phyloP scores from a whole-genome alignment of 2,113 vertebrate genomes.

The Lates calcarifer region DNA sequence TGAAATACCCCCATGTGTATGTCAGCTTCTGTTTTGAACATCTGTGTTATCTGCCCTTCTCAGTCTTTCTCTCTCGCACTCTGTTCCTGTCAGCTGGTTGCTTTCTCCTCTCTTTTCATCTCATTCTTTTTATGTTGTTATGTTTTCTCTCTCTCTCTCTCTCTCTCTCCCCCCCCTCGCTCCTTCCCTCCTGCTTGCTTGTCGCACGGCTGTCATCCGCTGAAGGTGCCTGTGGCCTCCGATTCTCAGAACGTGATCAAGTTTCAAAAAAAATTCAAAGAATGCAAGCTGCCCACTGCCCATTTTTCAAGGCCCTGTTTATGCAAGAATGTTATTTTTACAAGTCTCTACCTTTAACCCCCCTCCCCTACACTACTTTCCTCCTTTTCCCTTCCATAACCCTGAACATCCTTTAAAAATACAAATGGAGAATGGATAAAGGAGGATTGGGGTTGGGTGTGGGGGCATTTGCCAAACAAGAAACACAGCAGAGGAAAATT shows the following conservation, averaged over 20 bases:
- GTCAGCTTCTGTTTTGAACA: slow-evolving; percentile 23
- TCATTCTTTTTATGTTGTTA: slow-evolving; percentile 7
- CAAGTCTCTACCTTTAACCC: slow-evolving; percentile 59
- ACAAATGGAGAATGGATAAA: not conserved
- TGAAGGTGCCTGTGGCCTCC: slow-evolving; percentile 50
- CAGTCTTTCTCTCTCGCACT: not conserved
- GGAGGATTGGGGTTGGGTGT: not conserved
- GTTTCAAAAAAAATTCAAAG: slow-evolving; percentile 77
- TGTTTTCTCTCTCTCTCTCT: not conserved
- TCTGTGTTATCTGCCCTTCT: slow-evolving; percentile 21
- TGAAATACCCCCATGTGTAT: slow-evolving; percentile 11
- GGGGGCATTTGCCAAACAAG: slow-evolving; percentile 38
- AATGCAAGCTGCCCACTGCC: slow-evolving; percentile 74
- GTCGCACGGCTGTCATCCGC: slow-evolving; percentile 59
- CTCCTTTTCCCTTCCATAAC: slow-evolving; percentile 33
- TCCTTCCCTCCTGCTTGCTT: not conserved
- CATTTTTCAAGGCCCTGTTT: slow-evolving; percentile 79
- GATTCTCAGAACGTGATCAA: slow-evolving; percentile 71
- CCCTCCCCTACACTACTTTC: slow-evolving; percentile 1
- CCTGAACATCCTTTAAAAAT: slow-evolving; percentile 57
- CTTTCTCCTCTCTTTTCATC: slow-evolving; percentile 36
- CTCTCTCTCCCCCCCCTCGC: not conserved
- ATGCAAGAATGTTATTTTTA: slow-evolving; percentile 83
- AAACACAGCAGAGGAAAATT: slow-evolving; percentile 54
- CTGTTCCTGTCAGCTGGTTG: slow-evolving; percentile 22